Conservation (phyloP, 2,113 vertebrate genomes). For the Petrocephalus zakoni region DNA sequence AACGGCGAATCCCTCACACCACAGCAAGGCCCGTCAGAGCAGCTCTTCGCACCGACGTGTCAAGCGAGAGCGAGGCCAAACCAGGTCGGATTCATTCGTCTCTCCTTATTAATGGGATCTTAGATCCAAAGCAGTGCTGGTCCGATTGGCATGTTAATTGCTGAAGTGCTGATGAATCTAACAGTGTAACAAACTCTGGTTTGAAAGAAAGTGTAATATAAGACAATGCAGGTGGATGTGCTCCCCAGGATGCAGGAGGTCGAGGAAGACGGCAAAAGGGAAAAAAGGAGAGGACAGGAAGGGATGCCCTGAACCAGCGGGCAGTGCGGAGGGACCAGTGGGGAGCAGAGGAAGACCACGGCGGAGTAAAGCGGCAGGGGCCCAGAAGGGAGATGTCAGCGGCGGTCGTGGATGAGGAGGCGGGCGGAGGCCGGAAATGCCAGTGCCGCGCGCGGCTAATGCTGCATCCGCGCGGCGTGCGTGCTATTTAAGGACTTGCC, state of each 20-base stretch:
- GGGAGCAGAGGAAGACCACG: neutral
- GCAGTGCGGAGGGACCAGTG: neutral
- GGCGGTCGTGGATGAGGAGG: neutral
- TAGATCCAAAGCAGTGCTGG: neutral
- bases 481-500: neutral
- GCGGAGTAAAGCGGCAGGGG: neutral
- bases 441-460: neutral
- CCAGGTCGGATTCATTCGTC: neutral
- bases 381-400: neutral
- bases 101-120: neutral
- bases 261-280: neutral
- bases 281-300: neutral
- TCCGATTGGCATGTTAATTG: neutral
- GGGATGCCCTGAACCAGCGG: neutral
- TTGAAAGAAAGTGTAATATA: neutral
- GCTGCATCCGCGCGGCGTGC: neutral
- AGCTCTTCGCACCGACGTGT: neutral
- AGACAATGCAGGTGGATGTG: neutral
- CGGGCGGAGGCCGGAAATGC: neutral
- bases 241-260: neutral
- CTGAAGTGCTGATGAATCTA: neutral
- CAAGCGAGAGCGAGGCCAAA: neutral
- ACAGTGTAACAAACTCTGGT: neutral
- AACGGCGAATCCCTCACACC: neutral
- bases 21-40: neutral